These are phyloP conservation scores for Lasioglossum oenotherae DNA, from an alignment of 2,888 invertebrate genomes.

Conservation along the genomic window DNA sequence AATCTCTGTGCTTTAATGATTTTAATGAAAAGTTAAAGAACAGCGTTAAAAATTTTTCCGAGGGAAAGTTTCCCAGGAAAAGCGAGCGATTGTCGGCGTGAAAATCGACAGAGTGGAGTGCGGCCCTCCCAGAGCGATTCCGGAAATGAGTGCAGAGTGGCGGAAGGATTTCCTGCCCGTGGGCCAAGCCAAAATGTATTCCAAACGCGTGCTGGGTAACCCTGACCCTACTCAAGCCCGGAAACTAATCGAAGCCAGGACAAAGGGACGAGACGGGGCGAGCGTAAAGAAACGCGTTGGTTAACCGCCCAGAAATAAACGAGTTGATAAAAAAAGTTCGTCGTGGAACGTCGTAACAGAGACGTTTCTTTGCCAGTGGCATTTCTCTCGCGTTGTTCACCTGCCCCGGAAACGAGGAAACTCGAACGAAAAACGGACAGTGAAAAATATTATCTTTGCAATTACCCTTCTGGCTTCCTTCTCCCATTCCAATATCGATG, in stretches of 20 bases:
- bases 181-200: slow-evolving; percentile 70
- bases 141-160: slow-evolving; percentile 46
- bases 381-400: background rate
- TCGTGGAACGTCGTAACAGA: background rate
- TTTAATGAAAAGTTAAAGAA: background rate
- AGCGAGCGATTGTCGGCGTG: background rate
- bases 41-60: background rate
- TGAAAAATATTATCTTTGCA: slow-evolving; percentile 2
- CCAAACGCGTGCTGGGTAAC: slow-evolving; percentile 63
- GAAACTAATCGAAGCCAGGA: slow-evolving; percentile 68
- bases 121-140: slow-evolving; percentile 26
- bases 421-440: background rate
- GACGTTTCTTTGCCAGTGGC: background rate
- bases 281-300: slow-evolving; percentile 26
- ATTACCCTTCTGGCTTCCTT: background rate
- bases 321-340: slow-evolving; percentile 53
- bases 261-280: slow-evolving; percentile 38
- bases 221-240: slow-evolving; percentile 65
- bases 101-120: slow-evolving; percentile 18
- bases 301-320: slow-evolving; percentile 58
- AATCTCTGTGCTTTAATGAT: background rate
- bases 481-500: background rate
- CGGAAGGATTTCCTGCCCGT: slow-evolving; percentile 47
- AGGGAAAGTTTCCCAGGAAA: background rate
- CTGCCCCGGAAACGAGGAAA: background rate